These are phyloP conservation scores for Ellobium chinense DNA, from an alignment of 2,888 invertebrate species.

Conservation along the genomic window DNA sequence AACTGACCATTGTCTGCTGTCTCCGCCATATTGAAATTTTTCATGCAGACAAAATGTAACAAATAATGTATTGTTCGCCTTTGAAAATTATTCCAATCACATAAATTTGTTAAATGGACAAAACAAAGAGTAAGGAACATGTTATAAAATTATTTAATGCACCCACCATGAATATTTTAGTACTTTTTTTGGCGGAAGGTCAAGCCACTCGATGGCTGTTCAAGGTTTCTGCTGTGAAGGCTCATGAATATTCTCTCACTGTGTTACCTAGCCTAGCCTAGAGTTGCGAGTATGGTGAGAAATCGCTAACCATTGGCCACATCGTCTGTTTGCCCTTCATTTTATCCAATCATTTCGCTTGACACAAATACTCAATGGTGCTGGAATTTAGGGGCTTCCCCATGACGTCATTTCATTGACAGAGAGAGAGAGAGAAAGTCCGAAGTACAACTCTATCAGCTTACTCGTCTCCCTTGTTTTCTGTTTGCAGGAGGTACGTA, in stretches of 20 bases:
- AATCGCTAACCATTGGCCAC: neutral
- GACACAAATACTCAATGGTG: neutral
- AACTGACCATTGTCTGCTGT: conserved; percentile 8
- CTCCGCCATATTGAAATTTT: conserved; percentile 2
- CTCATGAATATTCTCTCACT: conserved; percentile 14
- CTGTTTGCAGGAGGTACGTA: too few species aligned
- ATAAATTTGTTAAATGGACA: neutral
- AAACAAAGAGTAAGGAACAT: neutral
- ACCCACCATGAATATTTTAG: neutral
- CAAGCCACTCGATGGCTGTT: neutral
- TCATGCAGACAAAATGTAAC: neutral
- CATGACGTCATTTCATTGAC: too few species aligned
- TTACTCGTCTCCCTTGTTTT: too few species aligned
- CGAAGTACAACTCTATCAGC: too few species aligned
- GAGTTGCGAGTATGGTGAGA: neutral
- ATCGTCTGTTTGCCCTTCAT: neutral
- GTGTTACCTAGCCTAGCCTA: neutral
- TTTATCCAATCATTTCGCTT: neutral
- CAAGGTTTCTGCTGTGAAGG: neutral
- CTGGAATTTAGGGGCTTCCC: conserved; percentile 18
- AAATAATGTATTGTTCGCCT: neutral
- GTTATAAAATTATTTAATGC: neutral
- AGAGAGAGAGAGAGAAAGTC: too few species aligned
- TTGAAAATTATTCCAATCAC: neutral
- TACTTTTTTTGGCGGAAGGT: neutral